phyloP scores from a whole-genome alignment of 1,140 invertebrate species.

The Drosophila kanapiae region DNA sequence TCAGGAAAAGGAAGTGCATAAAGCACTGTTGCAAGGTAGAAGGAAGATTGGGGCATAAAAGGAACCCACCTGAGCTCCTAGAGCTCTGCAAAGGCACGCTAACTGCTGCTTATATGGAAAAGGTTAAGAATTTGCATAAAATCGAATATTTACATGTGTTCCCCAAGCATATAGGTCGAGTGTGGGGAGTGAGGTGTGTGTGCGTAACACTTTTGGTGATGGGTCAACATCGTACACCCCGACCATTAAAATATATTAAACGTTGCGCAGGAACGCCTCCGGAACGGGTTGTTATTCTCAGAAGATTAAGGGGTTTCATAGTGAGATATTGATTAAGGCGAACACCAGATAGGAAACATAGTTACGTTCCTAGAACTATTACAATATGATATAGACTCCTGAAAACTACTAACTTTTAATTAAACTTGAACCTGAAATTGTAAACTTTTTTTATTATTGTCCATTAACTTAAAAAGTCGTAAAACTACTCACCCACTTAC shows the following conservation, averaged over 20 bases:
- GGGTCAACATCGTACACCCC: slow-evolving; percentile 52
- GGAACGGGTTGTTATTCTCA: neutral
- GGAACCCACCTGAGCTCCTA: slow-evolving; percentile 9
- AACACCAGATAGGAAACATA: neutral
- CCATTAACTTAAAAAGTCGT: neutral
- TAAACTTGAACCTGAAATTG: no score
- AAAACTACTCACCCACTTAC: neutral
- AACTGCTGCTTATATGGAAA: slow-evolving; percentile 58
- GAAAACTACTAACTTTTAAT: neutral
- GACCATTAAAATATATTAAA: slow-evolving; percentile 23
- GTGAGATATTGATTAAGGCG: neutral
- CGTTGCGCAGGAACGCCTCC: neutral
- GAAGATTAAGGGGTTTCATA: neutral
- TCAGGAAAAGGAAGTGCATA: slow-evolving; percentile 58
- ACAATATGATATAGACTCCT: no score
- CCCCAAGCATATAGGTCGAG: slow-evolving; percentile 10
- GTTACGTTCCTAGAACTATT: neutral
- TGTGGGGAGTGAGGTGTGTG: slow-evolving; percentile 14
- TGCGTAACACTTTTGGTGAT: slow-evolving; percentile 48
- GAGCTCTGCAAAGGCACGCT: slow-evolving; percentile 62
- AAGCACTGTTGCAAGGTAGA: slow-evolving; percentile 2
- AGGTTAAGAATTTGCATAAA: slow-evolving; percentile 81
- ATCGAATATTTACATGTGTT: slow-evolving; percentile 70
- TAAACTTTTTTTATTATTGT: neutral
- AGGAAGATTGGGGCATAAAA: slow-evolving; percentile 9